phyloP scores from a whole-genome alignment of 2,113 vertebrate species.

The Atherinomorus stipes region DNA sequence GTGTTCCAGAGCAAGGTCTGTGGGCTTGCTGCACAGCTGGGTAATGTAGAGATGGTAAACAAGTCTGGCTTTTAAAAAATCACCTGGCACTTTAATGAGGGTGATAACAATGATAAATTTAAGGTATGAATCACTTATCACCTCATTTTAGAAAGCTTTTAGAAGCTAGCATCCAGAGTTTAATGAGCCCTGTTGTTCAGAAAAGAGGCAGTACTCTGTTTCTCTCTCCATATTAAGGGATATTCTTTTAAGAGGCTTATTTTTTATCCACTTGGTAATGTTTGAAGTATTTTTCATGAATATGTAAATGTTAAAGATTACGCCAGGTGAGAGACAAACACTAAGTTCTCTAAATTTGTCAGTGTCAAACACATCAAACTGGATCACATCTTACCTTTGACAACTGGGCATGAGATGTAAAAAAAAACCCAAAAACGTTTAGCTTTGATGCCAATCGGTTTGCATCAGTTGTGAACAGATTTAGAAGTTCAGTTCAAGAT shows the following conservation, averaged over 20 bases:
- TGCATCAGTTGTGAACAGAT: not conserved
- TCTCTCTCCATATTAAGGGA: slow-evolving; percentile 10
- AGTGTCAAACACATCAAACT: no score
- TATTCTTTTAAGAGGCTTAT: slow-evolving; percentile 22
- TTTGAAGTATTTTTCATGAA: not conserved
- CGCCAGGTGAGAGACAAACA: not conserved
- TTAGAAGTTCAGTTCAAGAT: not conserved
- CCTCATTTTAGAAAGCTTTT: slow-evolving; percentile 32
- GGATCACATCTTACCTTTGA: not conserved
- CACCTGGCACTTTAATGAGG: slow-evolving; percentile 20
- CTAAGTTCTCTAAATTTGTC: not conserved
- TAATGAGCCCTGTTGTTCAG: slow-evolving; percentile 22
- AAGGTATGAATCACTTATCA: slow-evolving; percentile 41
- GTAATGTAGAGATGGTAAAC: slow-evolving; percentile 16
- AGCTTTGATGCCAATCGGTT: not conserved
- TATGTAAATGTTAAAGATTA: slow-evolving; percentile 2
- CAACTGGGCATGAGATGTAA: not conserved
- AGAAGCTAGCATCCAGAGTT: slow-evolving; percentile 33
- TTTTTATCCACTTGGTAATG: slow-evolving; percentile 8
- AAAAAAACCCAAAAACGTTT: not conserved
- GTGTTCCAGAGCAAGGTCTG: not conserved
- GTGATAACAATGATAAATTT: slow-evolving; percentile 24
- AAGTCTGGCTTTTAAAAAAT: slow-evolving; percentile 16
- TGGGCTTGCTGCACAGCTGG: slow-evolving; percentile 19
- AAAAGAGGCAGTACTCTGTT: slow-evolving; percentile 10